These are phyloP conservation scores for Spea multiplicata DNA, from an alignment of 2,113 vertebrate species.

Conservation along the genomic window DNA sequence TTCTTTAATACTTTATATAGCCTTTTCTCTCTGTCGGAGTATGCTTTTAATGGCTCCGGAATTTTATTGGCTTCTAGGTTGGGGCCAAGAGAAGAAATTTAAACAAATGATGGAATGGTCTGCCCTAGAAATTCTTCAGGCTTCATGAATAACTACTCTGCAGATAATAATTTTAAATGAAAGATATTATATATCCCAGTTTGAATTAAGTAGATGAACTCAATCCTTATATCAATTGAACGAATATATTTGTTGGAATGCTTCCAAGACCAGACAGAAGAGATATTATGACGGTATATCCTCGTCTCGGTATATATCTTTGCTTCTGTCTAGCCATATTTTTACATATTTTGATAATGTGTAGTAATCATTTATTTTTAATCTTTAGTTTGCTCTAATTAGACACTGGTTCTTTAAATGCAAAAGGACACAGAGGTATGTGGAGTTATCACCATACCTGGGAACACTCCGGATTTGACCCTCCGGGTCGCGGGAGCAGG, in stretches of 20 bases:
- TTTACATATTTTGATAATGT: slow-evolving; percentile 15
- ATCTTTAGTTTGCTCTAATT: slow-evolving; percentile 5
- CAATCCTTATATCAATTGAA: slow-evolving; percentile 56
- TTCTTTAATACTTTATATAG: slow-evolving; percentile 60
- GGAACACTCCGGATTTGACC: no score
- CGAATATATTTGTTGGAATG: slow-evolving; percentile 49
- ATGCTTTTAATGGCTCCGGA: slow-evolving; percentile 53
- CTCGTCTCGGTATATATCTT: slow-evolving; percentile 15
- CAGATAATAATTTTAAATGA: slow-evolving; percentile 61
- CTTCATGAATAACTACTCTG: slow-evolving; percentile 29
- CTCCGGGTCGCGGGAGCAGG: no score
- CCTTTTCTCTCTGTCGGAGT: slow-evolving; percentile 58
- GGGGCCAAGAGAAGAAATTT: slow-evolving; percentile 59
- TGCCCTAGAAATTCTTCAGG: slow-evolving; percentile 56
- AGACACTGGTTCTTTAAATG: background rate
- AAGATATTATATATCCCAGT: slow-evolving; percentile 58
- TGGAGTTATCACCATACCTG: no score
- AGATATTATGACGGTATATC: background rate
- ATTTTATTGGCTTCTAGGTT: slow-evolving; percentile 59
- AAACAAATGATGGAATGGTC: slow-evolving; percentile 58
- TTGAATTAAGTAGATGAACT: slow-evolving; percentile 64
- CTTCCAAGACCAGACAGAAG: slow-evolving; percentile 26
- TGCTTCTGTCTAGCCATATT: slow-evolving; percentile 9
- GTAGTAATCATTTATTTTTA: slow-evolving; percentile 20
- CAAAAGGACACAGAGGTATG: background rate